phyloP scores from a whole-genome alignment of 2,797 vertebrate species.

The Podargus strigoides region DNA sequence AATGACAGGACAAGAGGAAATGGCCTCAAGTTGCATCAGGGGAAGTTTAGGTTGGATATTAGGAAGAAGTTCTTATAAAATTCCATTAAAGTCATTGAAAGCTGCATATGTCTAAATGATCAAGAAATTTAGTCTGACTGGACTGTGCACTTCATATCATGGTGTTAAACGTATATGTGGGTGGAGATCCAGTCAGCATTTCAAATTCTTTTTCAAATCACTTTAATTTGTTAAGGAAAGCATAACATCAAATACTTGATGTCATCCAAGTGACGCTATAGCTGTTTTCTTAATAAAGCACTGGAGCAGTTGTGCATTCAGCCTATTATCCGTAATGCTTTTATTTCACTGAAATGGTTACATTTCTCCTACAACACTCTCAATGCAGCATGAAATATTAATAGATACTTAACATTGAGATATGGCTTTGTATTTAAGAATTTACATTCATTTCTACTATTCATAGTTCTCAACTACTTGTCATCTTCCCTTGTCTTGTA shows the following conservation, averaged over 20 bases:
- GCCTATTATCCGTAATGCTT: background rate
- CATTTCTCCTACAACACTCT: background rate
- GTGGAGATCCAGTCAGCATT: background rate
- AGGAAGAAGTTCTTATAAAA: too few species aligned
- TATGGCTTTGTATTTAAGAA: background rate
- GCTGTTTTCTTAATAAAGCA: background rate
- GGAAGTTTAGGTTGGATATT: too few species aligned
- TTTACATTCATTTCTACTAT: background rate
- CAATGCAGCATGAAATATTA: constrained; percentile 29
- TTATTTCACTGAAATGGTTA: constrained; percentile 2
- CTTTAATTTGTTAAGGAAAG: background rate
- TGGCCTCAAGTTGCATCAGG: too few species aligned
- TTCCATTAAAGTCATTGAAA: background rate
- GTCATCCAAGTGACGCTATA: background rate
- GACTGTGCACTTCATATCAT: background rate
- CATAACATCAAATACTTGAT: background rate
- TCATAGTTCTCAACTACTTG: background rate
- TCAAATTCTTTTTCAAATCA: constrained; percentile 11
- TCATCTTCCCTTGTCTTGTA: background rate
- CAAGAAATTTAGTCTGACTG: background rate
- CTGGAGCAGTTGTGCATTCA: background rate
- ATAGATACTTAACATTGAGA: background rate
- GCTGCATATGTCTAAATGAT: background rate
- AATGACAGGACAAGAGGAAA: too few species aligned
- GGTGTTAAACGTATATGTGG: background rate